These are phyloP conservation scores for Rotaria socialis DNA, from an alignment of 2,888 invertebrate genomes.

Conservation along the genomic window DNA sequence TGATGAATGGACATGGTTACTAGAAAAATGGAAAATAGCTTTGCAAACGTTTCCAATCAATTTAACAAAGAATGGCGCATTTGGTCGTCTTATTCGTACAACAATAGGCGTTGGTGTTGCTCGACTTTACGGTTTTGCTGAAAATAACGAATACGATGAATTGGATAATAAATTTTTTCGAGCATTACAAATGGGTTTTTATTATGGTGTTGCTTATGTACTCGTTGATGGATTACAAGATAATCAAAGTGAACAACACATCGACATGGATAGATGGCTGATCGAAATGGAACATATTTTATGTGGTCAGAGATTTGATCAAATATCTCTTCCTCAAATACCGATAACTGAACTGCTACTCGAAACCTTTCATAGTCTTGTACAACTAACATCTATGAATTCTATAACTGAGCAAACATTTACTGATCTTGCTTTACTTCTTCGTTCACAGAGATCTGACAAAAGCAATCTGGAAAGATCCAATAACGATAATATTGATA, in stretches of 20 bases:
- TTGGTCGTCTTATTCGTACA: background rate
- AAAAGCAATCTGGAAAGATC: background rate
- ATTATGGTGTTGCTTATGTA: constrained; percentile 34
- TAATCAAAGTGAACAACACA: background rate
- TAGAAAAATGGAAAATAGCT: constrained; percentile 30
- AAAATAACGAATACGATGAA: constrained; percentile 2
- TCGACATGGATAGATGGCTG: background rate
- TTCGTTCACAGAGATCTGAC: background rate
- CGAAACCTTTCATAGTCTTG: constrained; percentile 1
- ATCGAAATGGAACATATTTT: background rate
- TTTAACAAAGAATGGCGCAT: background rate
- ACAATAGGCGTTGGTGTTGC: constrained; percentile 21
- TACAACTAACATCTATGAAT: background rate
- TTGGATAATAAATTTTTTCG: constrained; percentile 16
- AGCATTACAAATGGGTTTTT: constrained; percentile 29
- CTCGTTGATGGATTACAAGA: constrained; percentile 31
- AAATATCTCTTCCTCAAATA: background rate
- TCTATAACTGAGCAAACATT: constrained; percentile 10
- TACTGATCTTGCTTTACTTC: constrained; percentile 17
- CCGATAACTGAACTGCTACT: background rate
- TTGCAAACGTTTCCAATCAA: background rate
- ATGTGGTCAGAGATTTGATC: background rate
- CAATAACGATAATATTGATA: background rate
- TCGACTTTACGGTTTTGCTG: background rate
- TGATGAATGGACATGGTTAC: constrained; percentile 31